Evolutionary conservation across 2,888 invertebrate genomes (phyloP).

Genomic region (Andrena fulva): DNA sequence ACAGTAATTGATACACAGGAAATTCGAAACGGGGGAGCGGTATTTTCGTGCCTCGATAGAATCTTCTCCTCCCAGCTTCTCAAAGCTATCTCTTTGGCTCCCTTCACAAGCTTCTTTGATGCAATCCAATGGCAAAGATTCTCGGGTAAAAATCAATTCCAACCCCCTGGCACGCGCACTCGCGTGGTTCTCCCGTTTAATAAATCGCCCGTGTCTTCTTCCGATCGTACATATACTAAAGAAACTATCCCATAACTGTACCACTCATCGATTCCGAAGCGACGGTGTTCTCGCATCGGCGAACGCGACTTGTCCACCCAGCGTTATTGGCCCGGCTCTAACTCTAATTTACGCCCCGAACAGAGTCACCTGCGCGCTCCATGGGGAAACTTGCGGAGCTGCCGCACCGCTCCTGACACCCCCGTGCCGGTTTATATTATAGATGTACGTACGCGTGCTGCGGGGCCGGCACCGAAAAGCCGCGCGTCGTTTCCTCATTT

Average conservation of each 20-base stretch:
- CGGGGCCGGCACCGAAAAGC: conserved; percentile 56
- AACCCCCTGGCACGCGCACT: no score
- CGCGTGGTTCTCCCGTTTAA: not conserved
- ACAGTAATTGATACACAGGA: not conserved
- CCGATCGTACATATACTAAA: not conserved
- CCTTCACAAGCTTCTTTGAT: no score
- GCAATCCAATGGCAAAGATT: no score
- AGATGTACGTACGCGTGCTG: conserved; percentile 43
- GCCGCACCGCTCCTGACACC: conserved; percentile 39
- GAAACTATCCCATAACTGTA: conserved; percentile 11
- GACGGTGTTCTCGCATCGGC: conserved; percentile 28
- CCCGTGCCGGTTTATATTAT: conserved; percentile 50
- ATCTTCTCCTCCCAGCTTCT: no score
- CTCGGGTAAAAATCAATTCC: no score
- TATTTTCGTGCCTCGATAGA: not conserved
- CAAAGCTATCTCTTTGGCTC: no score
- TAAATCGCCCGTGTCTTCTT: not conserved
- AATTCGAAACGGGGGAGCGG: not conserved
- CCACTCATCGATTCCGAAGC: conserved; percentile 39
- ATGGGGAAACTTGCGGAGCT: conserved; percentile 56
- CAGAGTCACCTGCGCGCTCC: conserved; percentile 71
- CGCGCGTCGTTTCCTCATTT: conserved; percentile 53
- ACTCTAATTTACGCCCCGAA: conserved; percentile 68
- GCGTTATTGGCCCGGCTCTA: conserved; percentile 51
- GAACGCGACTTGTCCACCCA: conserved; percentile 1